Base-by-base conservation (phyloP, 2,797 vertebrate species). In the Philypnodon macrostomus region DNA sequence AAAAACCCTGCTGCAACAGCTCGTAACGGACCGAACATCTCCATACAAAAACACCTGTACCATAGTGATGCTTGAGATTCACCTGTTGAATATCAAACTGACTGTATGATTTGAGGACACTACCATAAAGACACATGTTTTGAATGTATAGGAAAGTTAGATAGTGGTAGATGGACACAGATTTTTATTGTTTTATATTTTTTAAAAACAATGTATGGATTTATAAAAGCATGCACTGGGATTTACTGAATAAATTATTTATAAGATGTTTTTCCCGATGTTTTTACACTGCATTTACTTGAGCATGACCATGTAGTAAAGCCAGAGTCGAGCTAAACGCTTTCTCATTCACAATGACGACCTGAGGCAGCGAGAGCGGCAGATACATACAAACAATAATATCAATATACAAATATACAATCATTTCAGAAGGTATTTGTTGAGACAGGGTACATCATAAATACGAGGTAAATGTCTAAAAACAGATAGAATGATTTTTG, bases 1-100 rank as follows among this genome's bases (percentile, higher is more conserved):
- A 11, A 11, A 56, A 47, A 15, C 32, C 40, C 60, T 91, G 89
- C 84, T 91, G 89, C 69, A 58, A 51, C 4, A 75, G 48, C 75
- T 71, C 68, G 49, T 87, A 75, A 83, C 39, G 14, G 33, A 30
- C 47, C 10, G 26, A 21, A 41, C 11, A 58, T 15, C 38, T 12
- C 14, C 19, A n/a, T n/a, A n/a, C n/a, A n/a, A n/a, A n/a, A n/a
- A n/a, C 31, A 33, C 32, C 9, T 0, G 14, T 12, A 17, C 11
- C 41, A 41, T n/a, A 57, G 34, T 27, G 37, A 33, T 3, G 7
- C 24, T 40, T 4, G 26, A 17, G 26, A 29, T 42, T 17, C 26
- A 42, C 23, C 38, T 26, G 38, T 41, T 16, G 3, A n/a, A 5
- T 32, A n/a, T 32, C 39, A 41, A 15, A 15, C 21, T 50, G 47